These are phyloP conservation scores for Mionectes macconnelli DNA, from an alignment of 2,113 vertebrate species.

Conservation along the genomic window DNA sequence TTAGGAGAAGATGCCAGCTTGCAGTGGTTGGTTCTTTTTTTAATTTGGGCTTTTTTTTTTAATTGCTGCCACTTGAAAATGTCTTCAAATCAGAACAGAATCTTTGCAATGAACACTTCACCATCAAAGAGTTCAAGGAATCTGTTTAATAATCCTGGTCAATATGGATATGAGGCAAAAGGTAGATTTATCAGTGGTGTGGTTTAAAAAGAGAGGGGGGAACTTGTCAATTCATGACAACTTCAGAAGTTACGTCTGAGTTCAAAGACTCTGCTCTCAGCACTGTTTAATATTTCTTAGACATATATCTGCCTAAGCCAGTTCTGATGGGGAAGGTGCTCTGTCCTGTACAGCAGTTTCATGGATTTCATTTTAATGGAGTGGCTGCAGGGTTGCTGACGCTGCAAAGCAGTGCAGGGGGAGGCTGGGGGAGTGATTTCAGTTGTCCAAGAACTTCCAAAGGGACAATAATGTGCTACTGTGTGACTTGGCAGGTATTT, in stretches of 20 bases:
- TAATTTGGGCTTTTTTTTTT: background rate
- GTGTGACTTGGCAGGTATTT: background rate
- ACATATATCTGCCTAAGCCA: background rate
- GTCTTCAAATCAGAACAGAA: background rate
- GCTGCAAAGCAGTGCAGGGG: background rate
- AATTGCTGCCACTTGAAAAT: background rate
- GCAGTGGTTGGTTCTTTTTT: background rate
- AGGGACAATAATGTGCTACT: background rate
- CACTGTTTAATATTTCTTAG: background rate
- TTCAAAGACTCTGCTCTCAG: background rate
- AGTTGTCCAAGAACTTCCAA: background rate
- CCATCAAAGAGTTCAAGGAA: background rate
- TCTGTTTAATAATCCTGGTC: background rate
- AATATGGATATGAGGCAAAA: background rate
- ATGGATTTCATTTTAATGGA: background rate
- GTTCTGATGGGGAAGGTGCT: background rate
- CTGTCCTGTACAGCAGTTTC: background rate
- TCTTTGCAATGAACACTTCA: background rate
- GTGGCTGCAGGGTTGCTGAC: background rate
- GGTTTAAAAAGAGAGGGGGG: background rate
- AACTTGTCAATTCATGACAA: background rate
- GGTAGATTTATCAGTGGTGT: background rate
- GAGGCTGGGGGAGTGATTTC: background rate
- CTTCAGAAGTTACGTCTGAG: background rate
- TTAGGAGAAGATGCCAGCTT: background rate